A percentile compares a stretch with the other conserved stretches of the same genome.
These are phyloP conservation scores for Brachystomella parvula DNA, from an alignment of 1,140 invertebrate genomes.

Conservation along the genomic window DNA sequence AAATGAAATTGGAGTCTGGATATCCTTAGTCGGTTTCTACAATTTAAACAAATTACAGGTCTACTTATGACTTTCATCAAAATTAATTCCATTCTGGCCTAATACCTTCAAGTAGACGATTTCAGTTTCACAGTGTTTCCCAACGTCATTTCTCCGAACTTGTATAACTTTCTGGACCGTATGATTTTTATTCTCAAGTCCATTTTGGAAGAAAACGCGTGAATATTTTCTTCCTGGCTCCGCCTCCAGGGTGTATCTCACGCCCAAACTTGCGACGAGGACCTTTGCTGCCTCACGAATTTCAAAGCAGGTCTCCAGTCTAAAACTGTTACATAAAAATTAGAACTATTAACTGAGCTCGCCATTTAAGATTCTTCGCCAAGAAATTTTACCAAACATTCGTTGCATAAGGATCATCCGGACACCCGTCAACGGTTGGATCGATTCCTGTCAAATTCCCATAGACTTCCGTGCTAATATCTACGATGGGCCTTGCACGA, in stretches of 20 bases:
- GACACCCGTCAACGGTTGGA: constrained; percentile 63
- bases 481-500: constrained; percentile 74
- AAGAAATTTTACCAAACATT: constrained; percentile 58
- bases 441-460: constrained; percentile 65
- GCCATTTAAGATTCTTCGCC: neutral
- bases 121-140: constrained; percentile 59
- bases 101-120: constrained; percentile 69
- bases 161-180: constrained; percentile 42
- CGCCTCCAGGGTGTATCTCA: constrained; percentile 72
- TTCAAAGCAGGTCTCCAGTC: constrained; percentile 77
- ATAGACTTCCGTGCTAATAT: constrained; percentile 58
- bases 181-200: constrained; percentile 44
- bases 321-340: constrained; percentile 52
- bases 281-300: constrained; percentile 54
- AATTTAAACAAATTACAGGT: neutral
- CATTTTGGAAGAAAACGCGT: constrained; percentile 62
- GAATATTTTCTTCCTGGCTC: constrained; percentile 76
- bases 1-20: constrained; percentile 76
- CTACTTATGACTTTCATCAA: too few relatives aligned
- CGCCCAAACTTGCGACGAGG: constrained; percentile 45
- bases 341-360: neutral
- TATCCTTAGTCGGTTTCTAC: constrained; percentile 68
- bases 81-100: too few relatives aligned
- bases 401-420: constrained; percentile 54
- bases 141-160: constrained; percentile 43